Evolutionary conservation across 2,888 invertebrate species (phyloP).

Genomic region (Eudasyphora cyanicolor): DNA sequence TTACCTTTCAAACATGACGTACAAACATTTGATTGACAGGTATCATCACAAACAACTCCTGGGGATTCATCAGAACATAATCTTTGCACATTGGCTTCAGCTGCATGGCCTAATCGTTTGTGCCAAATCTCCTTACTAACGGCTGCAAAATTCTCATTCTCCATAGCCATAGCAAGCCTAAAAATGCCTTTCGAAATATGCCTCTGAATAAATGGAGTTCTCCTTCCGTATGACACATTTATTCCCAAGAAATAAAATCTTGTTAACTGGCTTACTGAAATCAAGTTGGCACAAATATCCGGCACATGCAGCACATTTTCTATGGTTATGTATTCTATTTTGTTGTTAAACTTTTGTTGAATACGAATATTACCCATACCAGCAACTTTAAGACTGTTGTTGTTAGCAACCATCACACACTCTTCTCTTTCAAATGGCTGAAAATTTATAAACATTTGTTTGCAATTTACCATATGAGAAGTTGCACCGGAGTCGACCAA

Average conservation of each 20-base stretch:
- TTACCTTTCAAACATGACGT: too few relatives aligned
- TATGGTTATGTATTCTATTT: slow-evolving; percentile 11
- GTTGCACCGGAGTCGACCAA: slow-evolving; percentile 24
- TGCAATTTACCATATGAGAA: not conserved
- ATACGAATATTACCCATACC: slow-evolving; percentile 33
- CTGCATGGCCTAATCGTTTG: too few relatives aligned
- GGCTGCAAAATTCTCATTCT: too few relatives aligned
- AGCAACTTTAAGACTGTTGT: slow-evolving; percentile 19
- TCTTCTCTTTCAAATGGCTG: not conserved
- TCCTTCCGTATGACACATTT: not conserved
- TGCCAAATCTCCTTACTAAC: too few relatives aligned
- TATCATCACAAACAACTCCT: too few relatives aligned
- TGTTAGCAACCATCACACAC: slow-evolving; percentile 33
- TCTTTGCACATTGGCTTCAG: too few relatives aligned
- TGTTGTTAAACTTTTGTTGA: not conserved
- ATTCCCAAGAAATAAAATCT: not conserved
- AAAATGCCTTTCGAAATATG: not conserved
- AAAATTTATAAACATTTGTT: not conserved
- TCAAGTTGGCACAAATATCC: slow-evolving; percentile 34
- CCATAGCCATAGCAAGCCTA: not conserved
- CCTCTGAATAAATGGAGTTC: not conserved
- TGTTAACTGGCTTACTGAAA: slow-evolving; percentile 27
- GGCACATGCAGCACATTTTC: slow-evolving; percentile 34
- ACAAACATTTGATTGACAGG: too few relatives aligned
- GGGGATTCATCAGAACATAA: too few relatives aligned